phyloP scores from a whole-genome alignment of 2,113 vertebrate species.

The Uropsilus gracilis region DNA sequence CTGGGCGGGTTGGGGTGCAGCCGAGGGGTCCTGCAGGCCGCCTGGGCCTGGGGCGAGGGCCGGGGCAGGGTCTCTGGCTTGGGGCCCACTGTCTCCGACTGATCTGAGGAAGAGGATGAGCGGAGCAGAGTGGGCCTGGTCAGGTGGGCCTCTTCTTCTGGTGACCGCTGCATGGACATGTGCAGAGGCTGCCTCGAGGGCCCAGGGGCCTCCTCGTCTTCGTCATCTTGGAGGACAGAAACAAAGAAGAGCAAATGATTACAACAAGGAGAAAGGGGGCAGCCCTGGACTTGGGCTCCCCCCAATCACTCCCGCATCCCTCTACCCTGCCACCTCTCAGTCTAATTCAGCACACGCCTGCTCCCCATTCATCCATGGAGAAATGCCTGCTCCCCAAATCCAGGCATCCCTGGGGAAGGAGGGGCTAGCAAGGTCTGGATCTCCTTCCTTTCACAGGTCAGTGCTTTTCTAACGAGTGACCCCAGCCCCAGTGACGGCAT shows the following conservation, averaged over 20 bases:
- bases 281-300: not conserved
- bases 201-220: conserved; percentile 83
- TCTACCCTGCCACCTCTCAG: not conserved
- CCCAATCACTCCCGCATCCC: not conserved
- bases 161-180: conserved; percentile 59
- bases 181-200: conserved; percentile 77
- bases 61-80: conserved; percentile 76
- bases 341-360: not conserved
- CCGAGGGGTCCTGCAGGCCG: conserved; percentile 75
- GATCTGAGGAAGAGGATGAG: conserved; percentile 79
- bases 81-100: conserved; percentile 67
- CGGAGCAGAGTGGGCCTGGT: conserved; percentile 75
- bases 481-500: not conserved
- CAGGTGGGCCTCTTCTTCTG: conserved; percentile 69
- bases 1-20: conserved; percentile 49
- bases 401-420: no score
- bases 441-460: not conserved
- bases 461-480: not conserved
- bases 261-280: conserved; percentile 25
- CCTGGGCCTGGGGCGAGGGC: conserved; percentile 33
- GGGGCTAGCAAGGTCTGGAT: not conserved
- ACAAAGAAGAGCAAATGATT: conserved; percentile 77
- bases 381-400: not conserved
- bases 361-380: not conserved
- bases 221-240: conserved; percentile 84